These are phyloP conservation scores for Spilosoma lubricipeda DNA, from an alignment of 2,888 invertebrate species.

Conservation along the genomic window DNA sequence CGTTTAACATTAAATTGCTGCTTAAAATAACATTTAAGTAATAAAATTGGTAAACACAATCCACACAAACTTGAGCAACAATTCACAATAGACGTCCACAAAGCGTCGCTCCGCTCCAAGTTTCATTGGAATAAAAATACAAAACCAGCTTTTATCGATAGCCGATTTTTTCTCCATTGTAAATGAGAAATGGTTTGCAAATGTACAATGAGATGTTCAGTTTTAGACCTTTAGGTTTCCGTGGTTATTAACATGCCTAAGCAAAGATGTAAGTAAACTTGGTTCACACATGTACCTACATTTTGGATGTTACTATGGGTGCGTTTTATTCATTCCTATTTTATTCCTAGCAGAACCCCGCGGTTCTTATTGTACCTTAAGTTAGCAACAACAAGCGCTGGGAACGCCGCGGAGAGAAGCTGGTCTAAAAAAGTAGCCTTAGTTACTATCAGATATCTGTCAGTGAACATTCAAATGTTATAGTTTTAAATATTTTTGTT, in stretches of 20 bases:
- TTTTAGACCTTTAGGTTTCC: conserved; percentile 61
- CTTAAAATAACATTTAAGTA: conserved; percentile 29
- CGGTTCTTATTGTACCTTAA: no score
- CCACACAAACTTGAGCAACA: conserved; percentile 38
- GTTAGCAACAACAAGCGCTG: no score
- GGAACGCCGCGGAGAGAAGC: no score
- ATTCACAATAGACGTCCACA: conserved; percentile 43
- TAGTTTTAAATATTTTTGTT: neutral
- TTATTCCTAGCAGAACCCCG: no score
- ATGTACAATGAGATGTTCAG: conserved; percentile 62
- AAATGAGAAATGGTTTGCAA: conserved; percentile 62
- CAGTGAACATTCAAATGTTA: no score
- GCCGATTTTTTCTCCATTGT: conserved; percentile 56
- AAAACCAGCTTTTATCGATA: conserved; percentile 47
- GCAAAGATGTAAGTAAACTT: conserved; percentile 27
- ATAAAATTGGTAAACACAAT: conserved; percentile 38
- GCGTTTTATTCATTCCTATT: no score
- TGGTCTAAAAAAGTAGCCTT: no score
- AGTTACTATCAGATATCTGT: no score
- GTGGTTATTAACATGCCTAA: conserved; percentile 49
- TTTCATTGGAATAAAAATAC: conserved; percentile 52
- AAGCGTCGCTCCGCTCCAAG: conserved; percentile 46
- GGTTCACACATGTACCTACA: conserved; percentile 13
- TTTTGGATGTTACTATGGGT: neutral
- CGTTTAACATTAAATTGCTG: conserved; percentile 5